Conservation (phyloP, 1,140 invertebrate species). For the Calosoma granatense region DNA sequence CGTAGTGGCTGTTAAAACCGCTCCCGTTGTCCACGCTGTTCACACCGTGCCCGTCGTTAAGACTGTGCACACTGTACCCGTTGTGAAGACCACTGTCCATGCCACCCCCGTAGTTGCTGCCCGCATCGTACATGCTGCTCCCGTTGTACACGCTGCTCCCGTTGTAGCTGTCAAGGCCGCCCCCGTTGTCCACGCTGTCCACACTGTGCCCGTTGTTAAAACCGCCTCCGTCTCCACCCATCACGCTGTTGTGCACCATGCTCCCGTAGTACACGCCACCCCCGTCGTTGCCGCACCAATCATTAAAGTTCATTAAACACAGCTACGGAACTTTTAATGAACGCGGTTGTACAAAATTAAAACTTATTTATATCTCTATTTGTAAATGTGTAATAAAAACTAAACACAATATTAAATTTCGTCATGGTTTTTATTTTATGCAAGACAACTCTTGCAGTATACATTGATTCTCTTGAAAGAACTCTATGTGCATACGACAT, state of each 20-base stretch:
- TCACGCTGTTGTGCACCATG: constrained; percentile 11
- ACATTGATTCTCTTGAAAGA: too few relatives aligned
- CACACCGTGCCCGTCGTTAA: constrained; percentile 25
- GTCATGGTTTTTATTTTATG: too few relatives aligned
- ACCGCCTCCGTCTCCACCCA: constrained; percentile 12
- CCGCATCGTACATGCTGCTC: constrained; percentile 6
- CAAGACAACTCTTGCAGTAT: too few relatives aligned
- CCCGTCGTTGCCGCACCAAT: constrained; percentile 10
- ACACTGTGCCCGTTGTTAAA: constrained; percentile 24
- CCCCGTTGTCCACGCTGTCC: constrained; percentile 19
- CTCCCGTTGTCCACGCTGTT: constrained; percentile 18
- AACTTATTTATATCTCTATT: too few relatives aligned
- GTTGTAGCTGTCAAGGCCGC: constrained; percentile 23
- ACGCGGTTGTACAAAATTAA: too few relatives aligned
- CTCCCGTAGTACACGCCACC: constrained; percentile 16
- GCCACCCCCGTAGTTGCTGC: constrained; percentile 10
- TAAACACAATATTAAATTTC: too few relatives aligned
- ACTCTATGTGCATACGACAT: too few relatives aligned
- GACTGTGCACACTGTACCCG: constrained; percentile 11
- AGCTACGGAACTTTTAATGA: too few relatives aligned
- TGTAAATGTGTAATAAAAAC: too few relatives aligned
- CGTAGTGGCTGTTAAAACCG: constrained; percentile 17
- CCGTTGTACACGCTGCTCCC: constrained; percentile 19
- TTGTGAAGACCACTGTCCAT: constrained; percentile 21
- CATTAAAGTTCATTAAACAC: too few relatives aligned